Conservation (phyloP, 2,888 invertebrate genomes). For the Caenorhabditis panamensis region DNA sequence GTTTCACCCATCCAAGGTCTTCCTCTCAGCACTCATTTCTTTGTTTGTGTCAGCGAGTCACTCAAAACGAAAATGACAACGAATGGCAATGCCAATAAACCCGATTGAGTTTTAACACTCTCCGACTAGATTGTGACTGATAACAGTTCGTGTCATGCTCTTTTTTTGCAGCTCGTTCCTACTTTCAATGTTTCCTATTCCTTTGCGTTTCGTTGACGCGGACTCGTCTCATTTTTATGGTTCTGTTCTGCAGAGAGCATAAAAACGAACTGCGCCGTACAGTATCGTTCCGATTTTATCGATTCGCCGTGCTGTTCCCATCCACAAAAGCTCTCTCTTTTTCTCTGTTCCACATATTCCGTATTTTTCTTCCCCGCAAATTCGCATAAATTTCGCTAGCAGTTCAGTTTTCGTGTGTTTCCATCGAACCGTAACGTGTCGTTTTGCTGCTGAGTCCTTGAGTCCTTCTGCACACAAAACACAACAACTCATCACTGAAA, state of each 20-base stretch:
- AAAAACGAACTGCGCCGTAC: conserved; percentile 12
- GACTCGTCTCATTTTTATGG: conserved; percentile 50
- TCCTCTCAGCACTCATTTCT: conserved; percentile 12
- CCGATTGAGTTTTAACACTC: conserved; percentile 6
- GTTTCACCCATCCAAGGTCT: conserved; percentile 39
- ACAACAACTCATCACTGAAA: conserved; percentile 10
- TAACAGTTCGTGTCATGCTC: conserved; percentile 48
- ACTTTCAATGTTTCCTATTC: conserved; percentile 2
- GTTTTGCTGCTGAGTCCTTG: conserved; percentile 19
- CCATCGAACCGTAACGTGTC: conserved; percentile 29
- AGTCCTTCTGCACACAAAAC: conserved; percentile 40
- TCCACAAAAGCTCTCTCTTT: not conserved
- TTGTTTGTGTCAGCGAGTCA: conserved; percentile 29
- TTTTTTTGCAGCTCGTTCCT: conserved; percentile 6
- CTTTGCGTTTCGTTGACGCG: conserved; percentile 14
- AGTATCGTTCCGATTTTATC: conserved; percentile 15
- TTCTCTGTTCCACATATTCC: not conserved
- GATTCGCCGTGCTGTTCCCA: conserved; percentile 17
- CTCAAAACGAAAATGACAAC: conserved; percentile 2
- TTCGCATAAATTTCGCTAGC: not conserved
- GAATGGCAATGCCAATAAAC: conserved; percentile 26
- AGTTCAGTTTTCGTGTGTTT: conserved; percentile 25
- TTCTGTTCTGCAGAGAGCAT: conserved; percentile 33
- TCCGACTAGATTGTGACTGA: conserved; percentile 24
- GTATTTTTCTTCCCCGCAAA: conserved; percentile 6